Conservation (phyloP, 2,797 vertebrate species). For the Luscinia luscinia region DNA sequence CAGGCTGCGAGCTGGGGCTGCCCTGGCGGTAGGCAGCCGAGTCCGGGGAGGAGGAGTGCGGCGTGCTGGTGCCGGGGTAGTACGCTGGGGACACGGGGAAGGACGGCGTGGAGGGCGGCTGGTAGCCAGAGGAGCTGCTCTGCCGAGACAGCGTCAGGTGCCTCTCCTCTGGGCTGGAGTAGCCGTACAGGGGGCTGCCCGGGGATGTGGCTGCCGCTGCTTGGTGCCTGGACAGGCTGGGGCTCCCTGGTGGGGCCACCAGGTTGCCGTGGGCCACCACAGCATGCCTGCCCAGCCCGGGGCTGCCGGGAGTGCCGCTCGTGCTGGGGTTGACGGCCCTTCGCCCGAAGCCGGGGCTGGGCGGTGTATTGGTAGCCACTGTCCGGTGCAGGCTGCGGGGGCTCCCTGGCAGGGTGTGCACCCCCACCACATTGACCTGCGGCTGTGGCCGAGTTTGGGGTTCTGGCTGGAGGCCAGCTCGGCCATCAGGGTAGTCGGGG, state of each 20-base stretch:
- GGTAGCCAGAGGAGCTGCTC: constrained; percentile 94
- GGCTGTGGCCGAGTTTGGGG: constrained; percentile 61
- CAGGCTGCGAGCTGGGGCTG: constrained; percentile 84
- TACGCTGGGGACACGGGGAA: constrained; percentile 90
- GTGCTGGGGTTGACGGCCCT: constrained; percentile 68
- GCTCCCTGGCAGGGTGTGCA: constrained; percentile 77
- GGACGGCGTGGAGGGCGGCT: constrained; percentile 92
- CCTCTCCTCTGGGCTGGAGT: constrained; percentile 88
- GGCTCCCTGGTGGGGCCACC: constrained; percentile 80
- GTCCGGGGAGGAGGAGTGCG: constrained; percentile 80
- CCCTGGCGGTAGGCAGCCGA: constrained; percentile 84
- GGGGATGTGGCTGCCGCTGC: constrained; percentile 63
- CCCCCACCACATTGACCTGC: constrained; percentile 77
- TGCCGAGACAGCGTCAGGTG: constrained; percentile 89
- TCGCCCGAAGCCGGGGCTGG: constrained; percentile 81
- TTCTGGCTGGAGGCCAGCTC: constrained; percentile 23
- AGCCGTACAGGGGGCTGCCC: constrained; percentile 89
- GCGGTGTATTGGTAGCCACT: constrained; percentile 91
- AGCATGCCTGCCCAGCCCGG: constrained; percentile 73
- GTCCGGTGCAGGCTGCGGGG: constrained; percentile 91
- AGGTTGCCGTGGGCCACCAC: constrained; percentile 75
- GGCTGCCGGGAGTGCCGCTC: constrained; percentile 68
- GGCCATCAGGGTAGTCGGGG: constrained; percentile 75
- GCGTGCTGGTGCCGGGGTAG: constrained; percentile 78
- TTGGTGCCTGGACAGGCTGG: constrained; percentile 81